Percentiles rank a stretch among this genome's conserved stretches.
Conservation (phyloP, 2,888 invertebrate genomes). For the Coremacera marginata region DNA sequence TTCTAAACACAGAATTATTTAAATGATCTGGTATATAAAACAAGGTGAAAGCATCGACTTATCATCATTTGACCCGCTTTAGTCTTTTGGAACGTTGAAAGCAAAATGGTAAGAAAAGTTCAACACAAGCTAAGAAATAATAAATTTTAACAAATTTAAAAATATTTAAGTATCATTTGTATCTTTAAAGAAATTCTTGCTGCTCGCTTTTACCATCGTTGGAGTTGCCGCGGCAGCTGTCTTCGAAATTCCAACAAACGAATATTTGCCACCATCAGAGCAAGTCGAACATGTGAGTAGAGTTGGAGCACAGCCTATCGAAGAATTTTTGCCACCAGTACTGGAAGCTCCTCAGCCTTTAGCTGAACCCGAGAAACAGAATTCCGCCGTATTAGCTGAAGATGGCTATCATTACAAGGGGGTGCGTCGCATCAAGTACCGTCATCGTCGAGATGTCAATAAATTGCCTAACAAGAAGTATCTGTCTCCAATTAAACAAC, state of each 20-base stretch:
- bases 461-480: conserved; percentile 57
- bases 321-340: not conserved
- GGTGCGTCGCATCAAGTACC: conserved; percentile 39
- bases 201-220: conserved; percentile 42
- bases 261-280: not conserved
- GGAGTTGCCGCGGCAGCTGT: conserved; percentile 44
- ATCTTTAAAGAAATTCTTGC: conserved; percentile 42
- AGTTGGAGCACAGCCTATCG: no score
- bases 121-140: not conserved
- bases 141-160: no score
- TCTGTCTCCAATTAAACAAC: not conserved
- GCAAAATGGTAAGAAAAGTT: not conserved
- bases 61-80: not conserved
- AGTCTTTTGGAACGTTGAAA: not conserved
- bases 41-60: not conserved
- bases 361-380: not conserved
- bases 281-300: no score
- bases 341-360: not conserved
- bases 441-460: conserved; percentile 50
- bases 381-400: conserved; percentile 5
- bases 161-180: not conserved
- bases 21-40: not conserved
- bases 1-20: not conserved
- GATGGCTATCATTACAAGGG: conserved; percentile 48
- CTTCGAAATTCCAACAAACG: conserved; percentile 40